Percentiles rank a stretch among this genome's conserved stretches.
phyloP scores from a whole-genome alignment of 2,888 invertebrate species.

The Sphaeridia pumilis region DNA sequence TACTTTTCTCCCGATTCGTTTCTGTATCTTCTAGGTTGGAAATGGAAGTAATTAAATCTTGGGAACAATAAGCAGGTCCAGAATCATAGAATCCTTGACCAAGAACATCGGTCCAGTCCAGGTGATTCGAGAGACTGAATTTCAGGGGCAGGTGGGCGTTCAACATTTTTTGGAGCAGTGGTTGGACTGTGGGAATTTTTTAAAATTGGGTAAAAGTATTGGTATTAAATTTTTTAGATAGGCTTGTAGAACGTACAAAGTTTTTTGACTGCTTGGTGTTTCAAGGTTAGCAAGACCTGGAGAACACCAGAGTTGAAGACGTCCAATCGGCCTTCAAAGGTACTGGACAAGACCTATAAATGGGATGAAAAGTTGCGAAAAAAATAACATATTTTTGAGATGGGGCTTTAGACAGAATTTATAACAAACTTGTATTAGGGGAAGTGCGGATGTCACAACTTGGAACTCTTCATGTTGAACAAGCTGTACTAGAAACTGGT shows the following conservation, averaged over 20 bases:
- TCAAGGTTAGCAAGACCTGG: no score
- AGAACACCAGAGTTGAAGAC: no score
- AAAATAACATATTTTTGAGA: no score
- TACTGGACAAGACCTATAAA: no score
- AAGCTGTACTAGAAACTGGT: slow-evolving; percentile 15
- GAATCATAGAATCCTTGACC: slow-evolving; percentile 39
- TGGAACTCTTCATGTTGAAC: slow-evolving; percentile 24
- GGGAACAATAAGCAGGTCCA: slow-evolving; percentile 13
- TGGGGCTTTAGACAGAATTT: no score
- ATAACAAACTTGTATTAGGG: slow-evolving; percentile 28
- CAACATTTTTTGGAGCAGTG: slow-evolving; percentile 50
- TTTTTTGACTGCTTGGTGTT: no score
- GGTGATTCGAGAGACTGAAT: slow-evolving; percentile 50
- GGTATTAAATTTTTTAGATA: background rate
- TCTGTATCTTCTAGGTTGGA: background rate
- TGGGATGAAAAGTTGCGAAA: no score
- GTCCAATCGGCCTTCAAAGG: no score
- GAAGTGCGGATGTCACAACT: slow-evolving; percentile 20
- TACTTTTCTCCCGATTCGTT: slow-evolving; percentile 8
- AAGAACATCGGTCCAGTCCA: slow-evolving; percentile 52
- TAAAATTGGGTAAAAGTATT: background rate
- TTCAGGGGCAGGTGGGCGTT: slow-evolving; percentile 51
- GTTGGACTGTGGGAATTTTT: slow-evolving; percentile 24
- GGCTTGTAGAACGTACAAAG: no score
- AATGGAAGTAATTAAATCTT: background rate